Base-by-base conservation (phyloP, 30 jellyfish, hydroid and myxozoan species). In the Turritopsis dohrnii region DNA sequence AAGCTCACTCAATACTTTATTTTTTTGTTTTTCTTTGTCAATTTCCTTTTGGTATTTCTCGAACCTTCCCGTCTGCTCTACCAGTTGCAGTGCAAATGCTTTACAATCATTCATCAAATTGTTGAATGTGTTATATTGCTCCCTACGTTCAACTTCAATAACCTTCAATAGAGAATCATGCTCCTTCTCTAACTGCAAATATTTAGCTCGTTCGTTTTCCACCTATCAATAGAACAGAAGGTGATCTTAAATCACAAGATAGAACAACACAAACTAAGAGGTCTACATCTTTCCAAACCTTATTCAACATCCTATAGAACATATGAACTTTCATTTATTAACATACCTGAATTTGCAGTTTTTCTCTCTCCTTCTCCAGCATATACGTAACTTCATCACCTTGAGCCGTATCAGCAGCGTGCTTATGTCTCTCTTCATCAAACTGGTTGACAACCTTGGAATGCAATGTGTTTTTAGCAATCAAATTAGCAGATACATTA, bases 321-420 rank as follows among this genome's bases (percentile, higher is more conserved):
- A 9, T 69, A 69, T 7, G n/a, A n/a, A n/a, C n/a, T n/a, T n/a
- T n/a, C n/a, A n/a, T n/a, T n/a, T n/a, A n/a, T n/a, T n/a, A n/a
- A n/a, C n/a, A n/a, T 77, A 94, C 99, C 96, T 94, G 96, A 77
- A 79, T 84, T 8, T 92, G 89, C 52, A 94, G 84, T 71, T 91
- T 77, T 85, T 94, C 99, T 54, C 99, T 88, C 52, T 94, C 99
- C 74, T 94, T 94, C 75, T 94, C 99, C 74, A 94, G 79, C 99
- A 94, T 94, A 30, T 94, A 94, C 1, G 99, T 94, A 53, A 94
- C 99, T 29, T 94, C 97, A 75, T 94, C 99, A 7, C 99, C 99
- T 72, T 94, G 99, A 18, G 99, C 99, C 13, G 96, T 86, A 80
- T 94, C 99, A 3, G 81, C 90, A 0, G 99, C 99, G 83, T 94